Conservation (phyloP, 2,888 invertebrate species). For the Drosophila kuntzei region DNA sequence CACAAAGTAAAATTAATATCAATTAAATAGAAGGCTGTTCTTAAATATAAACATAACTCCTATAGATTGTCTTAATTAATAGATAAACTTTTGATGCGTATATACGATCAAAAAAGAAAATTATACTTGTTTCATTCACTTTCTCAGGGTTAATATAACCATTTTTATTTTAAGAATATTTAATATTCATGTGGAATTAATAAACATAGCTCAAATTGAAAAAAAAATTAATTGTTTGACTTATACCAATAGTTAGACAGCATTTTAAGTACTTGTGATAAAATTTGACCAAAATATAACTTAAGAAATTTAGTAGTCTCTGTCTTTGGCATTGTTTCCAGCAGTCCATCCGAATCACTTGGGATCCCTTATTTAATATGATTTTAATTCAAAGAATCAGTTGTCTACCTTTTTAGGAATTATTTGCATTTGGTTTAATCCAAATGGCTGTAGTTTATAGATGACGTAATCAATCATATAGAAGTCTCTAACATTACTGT, state of each 20-base stretch:
- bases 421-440: slow-evolving; percentile 75
- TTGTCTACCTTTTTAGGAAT: not conserved
- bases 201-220: too few relatives aligned
- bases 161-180: too few relatives aligned
- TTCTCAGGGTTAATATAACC: too few relatives aligned
- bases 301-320: slow-evolving; percentile 10
- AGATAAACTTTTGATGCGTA: too few relatives aligned
- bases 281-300: not conserved
- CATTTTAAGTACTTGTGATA: not conserved
- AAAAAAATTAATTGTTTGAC: not conserved
- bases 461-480: slow-evolving; percentile 97
- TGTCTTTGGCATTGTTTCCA: slow-evolving; percentile 51
- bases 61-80: too few relatives aligned
- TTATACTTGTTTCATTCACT: too few relatives aligned
- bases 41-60: too few relatives aligned
- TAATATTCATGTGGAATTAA: too few relatives aligned
- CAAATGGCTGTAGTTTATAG: slow-evolving; percentile 94
- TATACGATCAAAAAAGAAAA: too few relatives aligned
- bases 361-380: not conserved
- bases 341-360: slow-evolving; percentile 29
- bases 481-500: slow-evolving; percentile 95
- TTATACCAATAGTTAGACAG: not conserved
- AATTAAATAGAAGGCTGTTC: too few relatives aligned
- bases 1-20: too few relatives aligned
- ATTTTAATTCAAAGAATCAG: not conserved